These are phyloP conservation scores for Lanius collurio DNA, from an alignment of 2,113 vertebrate species.

Conservation along the genomic window DNA sequence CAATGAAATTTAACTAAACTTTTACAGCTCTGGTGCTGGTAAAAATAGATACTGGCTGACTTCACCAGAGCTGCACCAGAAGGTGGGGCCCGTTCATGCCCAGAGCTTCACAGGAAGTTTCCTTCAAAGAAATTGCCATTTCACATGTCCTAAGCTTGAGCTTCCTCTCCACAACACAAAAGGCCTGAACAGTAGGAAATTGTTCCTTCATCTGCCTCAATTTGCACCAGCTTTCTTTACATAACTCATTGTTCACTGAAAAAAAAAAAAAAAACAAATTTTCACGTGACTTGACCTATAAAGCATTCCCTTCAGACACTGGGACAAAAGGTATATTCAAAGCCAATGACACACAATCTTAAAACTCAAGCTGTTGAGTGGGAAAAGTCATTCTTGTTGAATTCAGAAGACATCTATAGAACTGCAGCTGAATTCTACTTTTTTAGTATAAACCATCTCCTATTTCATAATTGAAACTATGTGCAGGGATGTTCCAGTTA, in stretches of 20 bases:
- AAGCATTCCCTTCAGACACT: not conserved
- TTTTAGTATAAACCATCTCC: not conserved
- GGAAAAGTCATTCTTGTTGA: not conserved
- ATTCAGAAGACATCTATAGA: not conserved
- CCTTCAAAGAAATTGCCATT: not conserved
- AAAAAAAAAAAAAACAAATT: too few relatives aligned
- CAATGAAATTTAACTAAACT: not conserved
- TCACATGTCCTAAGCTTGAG: not conserved
- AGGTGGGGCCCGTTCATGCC: not conserved
- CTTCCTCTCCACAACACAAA: not conserved
- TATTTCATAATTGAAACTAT: slow-evolving; percentile 16
- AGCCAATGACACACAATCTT: not conserved
- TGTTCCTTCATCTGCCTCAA: not conserved
- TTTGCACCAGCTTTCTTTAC: not conserved
- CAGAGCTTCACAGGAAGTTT: not conserved
- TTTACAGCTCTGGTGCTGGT: not conserved
- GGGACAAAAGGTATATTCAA: not conserved
- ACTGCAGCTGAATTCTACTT: not conserved
- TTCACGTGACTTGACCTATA: not conserved
- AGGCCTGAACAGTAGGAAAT: not conserved
- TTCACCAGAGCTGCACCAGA: not conserved
- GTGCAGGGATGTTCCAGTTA: not conserved
- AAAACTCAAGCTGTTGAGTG: not conserved
- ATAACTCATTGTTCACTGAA: not conserved
- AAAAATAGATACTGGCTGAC: not conserved